A percentile compares a stretch with the other conserved stretches of the same genome.
These are phyloP conservation scores for Isichthys henryi DNA, from an alignment of 2,113 vertebrate species.

Conservation along the genomic window DNA sequence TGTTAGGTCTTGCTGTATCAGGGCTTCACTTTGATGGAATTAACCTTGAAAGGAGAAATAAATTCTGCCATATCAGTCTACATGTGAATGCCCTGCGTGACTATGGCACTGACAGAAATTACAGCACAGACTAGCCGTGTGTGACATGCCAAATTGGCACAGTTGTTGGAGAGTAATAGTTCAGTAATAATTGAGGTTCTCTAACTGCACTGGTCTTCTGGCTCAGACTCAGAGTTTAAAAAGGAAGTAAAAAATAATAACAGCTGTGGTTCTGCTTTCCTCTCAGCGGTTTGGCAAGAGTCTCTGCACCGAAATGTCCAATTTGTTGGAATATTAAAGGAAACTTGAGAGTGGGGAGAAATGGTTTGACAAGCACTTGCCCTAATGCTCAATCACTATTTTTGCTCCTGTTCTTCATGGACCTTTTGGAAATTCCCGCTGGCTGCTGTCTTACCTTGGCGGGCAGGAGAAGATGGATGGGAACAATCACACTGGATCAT, in stretches of 20 bases:
- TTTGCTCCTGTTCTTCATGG: neutral
- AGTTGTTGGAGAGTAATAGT: neutral
- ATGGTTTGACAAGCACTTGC: constrained; percentile 27
- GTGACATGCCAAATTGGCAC: neutral
- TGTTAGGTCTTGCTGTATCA: neutral
- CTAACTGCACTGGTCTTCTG: neutral
- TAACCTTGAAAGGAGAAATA: neutral
- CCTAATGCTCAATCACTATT: constrained; percentile 29
- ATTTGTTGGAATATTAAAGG: neutral
- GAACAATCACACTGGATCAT: constrained; percentile 30
- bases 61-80: neutral
- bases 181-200: neutral
- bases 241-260: neutral
- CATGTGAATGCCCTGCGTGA: neutral
- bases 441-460: constrained; percentile 27
- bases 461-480: constrained; percentile 35
- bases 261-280: neutral
- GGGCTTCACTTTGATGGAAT: neutral
- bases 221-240: neutral
- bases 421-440: constrained; percentile 13
- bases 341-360: constrained; percentile 3
- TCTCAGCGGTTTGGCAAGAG: neutral
- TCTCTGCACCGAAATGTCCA: neutral
- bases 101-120: neutral
- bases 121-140: neutral